A percentile compares a stretch with the other conserved stretches of the same genome.
These are phyloP conservation scores for Phataginus tricuspis DNA, from an alignment of 2,797 vertebrate species.

Conservation along the genomic window DNA sequence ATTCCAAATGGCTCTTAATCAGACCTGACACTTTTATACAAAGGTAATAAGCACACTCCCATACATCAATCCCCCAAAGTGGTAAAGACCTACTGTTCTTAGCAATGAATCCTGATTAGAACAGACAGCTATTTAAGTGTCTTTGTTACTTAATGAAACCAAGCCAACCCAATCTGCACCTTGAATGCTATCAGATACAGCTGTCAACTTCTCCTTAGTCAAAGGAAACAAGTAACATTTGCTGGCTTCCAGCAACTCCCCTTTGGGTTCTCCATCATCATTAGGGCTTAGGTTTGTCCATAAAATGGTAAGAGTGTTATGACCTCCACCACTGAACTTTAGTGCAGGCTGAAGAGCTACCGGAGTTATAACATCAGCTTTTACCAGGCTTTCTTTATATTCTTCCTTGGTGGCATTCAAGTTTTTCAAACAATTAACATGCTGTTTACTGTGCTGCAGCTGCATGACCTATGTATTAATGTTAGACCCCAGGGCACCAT, in stretches of 20 bases:
- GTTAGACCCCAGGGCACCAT: constrained; percentile 90
- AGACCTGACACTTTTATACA: constrained; percentile 90
- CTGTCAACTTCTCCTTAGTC: constrained; percentile 89
- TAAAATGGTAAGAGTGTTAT: constrained; percentile 89
- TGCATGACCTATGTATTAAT: constrained; percentile 93
- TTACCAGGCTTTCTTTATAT: constrained; percentile 91
- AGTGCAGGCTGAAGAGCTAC: constrained; percentile 86
- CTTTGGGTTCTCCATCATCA: constrained; percentile 87
- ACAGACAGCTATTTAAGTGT: constrained; percentile 86
- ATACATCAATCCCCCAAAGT: constrained; percentile 88
- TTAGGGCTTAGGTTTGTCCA: constrained; percentile 89
- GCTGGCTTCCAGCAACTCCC: constrained; percentile 88
- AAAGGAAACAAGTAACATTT: constrained; percentile 88
- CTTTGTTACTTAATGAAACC: constrained; percentile 86
- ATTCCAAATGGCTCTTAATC: constrained; percentile 91
- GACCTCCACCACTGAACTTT: constrained; percentile 88
- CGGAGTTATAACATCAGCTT: constrained; percentile 85
- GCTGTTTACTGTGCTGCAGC: constrained; percentile 93
- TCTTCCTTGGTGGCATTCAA: constrained; percentile 91
- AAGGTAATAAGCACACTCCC: constrained; percentile 89
- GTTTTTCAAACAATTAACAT: constrained; percentile 93
- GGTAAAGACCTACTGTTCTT: constrained; percentile 87
- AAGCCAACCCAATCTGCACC: constrained; percentile 90
- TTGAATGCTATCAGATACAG: constrained; percentile 87
- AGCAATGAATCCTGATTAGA: constrained; percentile 90